A percentile compares a stretch with the other conserved stretches of the same genome.
phyloP scores from a whole-genome alignment of 2,888 invertebrate genomes.

The Zelleria hepariella region DNA sequence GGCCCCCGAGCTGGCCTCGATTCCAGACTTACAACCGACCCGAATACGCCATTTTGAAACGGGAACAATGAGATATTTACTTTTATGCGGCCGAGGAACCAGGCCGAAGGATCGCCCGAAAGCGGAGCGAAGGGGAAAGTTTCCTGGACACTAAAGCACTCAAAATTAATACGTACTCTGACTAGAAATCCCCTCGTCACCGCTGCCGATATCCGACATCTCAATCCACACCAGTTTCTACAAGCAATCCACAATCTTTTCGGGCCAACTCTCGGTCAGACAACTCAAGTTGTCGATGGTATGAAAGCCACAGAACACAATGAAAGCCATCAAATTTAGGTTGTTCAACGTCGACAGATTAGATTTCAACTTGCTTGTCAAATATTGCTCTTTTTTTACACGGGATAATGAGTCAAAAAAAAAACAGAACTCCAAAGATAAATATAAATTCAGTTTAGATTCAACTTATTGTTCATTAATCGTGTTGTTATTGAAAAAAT shows the following conservation, averaged over 20 bases:
- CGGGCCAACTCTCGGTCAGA: slow-evolving; percentile 47
- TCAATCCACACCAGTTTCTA: slow-evolving; percentile 71
- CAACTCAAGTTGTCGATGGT: slow-evolving; percentile 28
- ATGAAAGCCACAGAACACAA: too few relatives aligned
- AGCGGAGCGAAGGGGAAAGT: slow-evolving; percentile 33
- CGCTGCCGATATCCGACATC: slow-evolving; percentile 86
- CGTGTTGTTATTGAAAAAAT: too few relatives aligned
- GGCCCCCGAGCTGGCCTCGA: slow-evolving; percentile 19
- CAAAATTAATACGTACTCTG: slow-evolving; percentile 77
- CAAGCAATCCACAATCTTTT: slow-evolving; percentile 64
- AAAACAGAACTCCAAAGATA: too few relatives aligned
- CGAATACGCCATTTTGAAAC: slow-evolving; percentile 71
- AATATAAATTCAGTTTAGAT: too few relatives aligned
- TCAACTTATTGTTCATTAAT: too few relatives aligned
- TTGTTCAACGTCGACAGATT: slow-evolving; percentile 24
- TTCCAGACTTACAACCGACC: slow-evolving; percentile 27
- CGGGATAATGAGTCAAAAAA: too few relatives aligned
- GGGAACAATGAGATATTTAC: slow-evolving; percentile 71
- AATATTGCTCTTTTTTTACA: background rate
- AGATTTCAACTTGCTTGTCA: background rate
- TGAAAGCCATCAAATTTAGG: slow-evolving; percentile 50
- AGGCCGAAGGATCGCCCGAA: slow-evolving; percentile 33
- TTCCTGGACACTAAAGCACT: slow-evolving; percentile 30
- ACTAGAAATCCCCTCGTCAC: slow-evolving; percentile 84
- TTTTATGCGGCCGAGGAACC: slow-evolving; percentile 44